A percentile compares a stretch with the other conserved stretches of the same genome.
These are phyloP conservation scores for Chironomus tepperi DNA, from an alignment of 1,140 invertebrate genomes.

Conservation along the genomic window DNA sequence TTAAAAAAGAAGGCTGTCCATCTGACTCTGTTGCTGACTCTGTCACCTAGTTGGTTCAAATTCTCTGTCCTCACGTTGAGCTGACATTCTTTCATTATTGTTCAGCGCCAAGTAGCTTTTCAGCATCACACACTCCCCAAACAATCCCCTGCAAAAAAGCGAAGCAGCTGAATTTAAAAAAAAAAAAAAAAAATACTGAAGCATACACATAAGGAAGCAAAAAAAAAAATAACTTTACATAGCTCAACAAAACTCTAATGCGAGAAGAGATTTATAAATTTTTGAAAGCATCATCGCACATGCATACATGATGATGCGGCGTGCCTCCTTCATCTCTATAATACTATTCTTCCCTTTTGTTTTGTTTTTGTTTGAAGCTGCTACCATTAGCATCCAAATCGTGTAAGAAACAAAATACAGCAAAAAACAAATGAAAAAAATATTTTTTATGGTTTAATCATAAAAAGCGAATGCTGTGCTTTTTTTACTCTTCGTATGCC, in stretches of 20 bases:
- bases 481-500: not conserved
- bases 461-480: conserved; percentile 1
- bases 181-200: not conserved
- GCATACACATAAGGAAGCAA: not conserved
- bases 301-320: conserved; percentile 17
- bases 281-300: not conserved
- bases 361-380: not conserved
- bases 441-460: conserved; percentile 14
- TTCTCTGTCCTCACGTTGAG: too few relatives aligned
- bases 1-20: too few relatives aligned
- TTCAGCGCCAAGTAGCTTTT: not conserved
- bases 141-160: not conserved
- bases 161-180: not conserved
- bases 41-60: too few relatives aligned
- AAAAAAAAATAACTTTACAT: not conserved
- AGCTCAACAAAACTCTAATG: conserved; percentile 16
- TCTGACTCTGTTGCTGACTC: too few relatives aligned
- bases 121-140: not conserved
- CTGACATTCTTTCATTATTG: too few relatives aligned
- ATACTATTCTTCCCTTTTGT: not conserved
- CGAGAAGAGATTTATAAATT: conserved; percentile 21
- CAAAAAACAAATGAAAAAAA: not conserved
- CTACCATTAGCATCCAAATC: conserved; percentile 1
- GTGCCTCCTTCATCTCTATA: conserved; percentile 9
- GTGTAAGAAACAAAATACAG: not conserved